Evolutionary conservation across 2,888 invertebrate genomes (phyloP).

Genomic region (Cataglyphis altisquamis): DNA sequence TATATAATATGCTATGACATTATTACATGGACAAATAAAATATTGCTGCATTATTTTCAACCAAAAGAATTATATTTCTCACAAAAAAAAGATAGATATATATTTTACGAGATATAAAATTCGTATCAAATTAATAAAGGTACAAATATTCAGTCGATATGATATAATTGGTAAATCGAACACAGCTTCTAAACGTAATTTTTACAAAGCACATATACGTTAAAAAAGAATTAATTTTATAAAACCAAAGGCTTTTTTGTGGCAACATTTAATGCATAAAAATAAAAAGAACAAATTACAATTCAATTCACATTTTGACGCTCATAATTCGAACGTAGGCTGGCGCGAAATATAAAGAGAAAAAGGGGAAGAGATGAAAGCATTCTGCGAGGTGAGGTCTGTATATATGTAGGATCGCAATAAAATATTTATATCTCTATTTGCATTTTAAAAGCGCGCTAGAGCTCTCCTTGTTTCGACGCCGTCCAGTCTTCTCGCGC

Average conservation of each 20-base stretch:
- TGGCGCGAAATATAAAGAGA: conserved; percentile 19
- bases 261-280: conserved; percentile 5
- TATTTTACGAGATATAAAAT: not conserved
- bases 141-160: not conserved
- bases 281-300: conserved; percentile 52
- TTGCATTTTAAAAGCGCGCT: conserved; percentile 79
- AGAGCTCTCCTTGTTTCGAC: conserved; percentile 34
- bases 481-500: conserved; percentile 57
- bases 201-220: not conserved
- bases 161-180: not conserved
- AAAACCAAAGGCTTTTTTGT: conserved; percentile 19
- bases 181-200: not conserved
- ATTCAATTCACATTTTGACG: conserved; percentile 70
- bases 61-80: not conserved
- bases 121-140: not conserved
- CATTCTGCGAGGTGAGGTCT: conserved; percentile 7
- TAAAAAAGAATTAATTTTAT: conserved; percentile 18
- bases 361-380: not conserved
- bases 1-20: not conserved
- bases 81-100: not conserved
- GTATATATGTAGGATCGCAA: conserved; percentile 65
- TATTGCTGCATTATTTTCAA: not conserved
- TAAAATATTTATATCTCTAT: conserved; percentile 81
- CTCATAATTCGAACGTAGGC: conserved; percentile 45
- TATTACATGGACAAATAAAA: not conserved